A percentile compares a stretch with the other conserved stretches of the same genome.
phyloP scores from a whole-genome alignment of 2,797 vertebrate genomes.

The Thalassophryne amazonica region DNA sequence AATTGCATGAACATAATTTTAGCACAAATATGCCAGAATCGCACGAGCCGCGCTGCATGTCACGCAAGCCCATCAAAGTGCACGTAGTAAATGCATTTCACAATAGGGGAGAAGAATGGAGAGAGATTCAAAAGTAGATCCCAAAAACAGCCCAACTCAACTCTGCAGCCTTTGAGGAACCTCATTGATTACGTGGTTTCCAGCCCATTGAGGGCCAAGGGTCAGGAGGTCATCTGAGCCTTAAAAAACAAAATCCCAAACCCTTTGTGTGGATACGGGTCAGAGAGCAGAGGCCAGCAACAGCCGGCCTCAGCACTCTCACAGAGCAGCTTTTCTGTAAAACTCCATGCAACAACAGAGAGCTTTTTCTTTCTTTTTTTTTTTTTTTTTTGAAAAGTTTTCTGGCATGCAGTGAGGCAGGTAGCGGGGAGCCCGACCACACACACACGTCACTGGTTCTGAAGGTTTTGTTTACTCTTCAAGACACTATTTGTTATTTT shows the following conservation, averaged over 20 bases:
- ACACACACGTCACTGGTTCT: conserved; percentile 44
- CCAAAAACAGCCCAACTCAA: conserved; percentile 68
- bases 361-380: too few species aligned
- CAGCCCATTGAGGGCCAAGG: conserved; percentile 92
- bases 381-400: conserved; percentile 66
- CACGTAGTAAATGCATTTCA: conserved; percentile 38
- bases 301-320: conserved; percentile 83
- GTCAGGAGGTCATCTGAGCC: conserved; percentile 89
- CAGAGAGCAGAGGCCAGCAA: conserved; percentile 79
- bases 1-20: conserved; percentile 51
- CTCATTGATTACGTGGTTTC: conserved; percentile 97
- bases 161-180: conserved; percentile 87
- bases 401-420: conserved; percentile 41
- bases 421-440: conserved; percentile 41
- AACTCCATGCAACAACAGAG: conserved; percentile 56
- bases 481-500: conserved; percentile 68
- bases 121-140: too few species aligned
- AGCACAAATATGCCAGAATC: conserved; percentile 28
- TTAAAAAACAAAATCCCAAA: conserved; percentile 85
- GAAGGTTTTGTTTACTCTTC: conserved; percentile 57
- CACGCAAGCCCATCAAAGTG: conserved; percentile 18
- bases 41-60: conserved; percentile 20
- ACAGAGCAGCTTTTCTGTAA: conserved; percentile 68
- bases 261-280: conserved; percentile 93
- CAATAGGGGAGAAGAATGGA: too few species aligned